Conservation (phyloP, 2,888 invertebrate genomes). For the Chrysina gloriosa region DNA sequence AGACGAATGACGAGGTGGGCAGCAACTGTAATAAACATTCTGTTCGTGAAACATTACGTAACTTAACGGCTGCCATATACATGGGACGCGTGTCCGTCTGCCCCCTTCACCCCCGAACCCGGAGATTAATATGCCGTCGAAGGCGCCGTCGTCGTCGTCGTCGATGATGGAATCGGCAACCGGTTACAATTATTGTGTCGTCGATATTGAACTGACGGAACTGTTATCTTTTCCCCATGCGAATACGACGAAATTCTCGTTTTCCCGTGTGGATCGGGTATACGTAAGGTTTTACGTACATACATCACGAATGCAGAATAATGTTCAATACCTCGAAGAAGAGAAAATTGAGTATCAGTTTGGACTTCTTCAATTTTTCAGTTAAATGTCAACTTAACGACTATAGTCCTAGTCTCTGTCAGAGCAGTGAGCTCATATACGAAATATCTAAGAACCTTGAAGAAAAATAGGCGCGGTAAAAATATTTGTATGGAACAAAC, state of each 20-base stretch:
- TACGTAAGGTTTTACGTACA: no score
- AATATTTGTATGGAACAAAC: no score
- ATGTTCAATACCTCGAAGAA: no score
- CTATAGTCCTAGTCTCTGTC: no score
- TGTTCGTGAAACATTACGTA: constrained; percentile 43
- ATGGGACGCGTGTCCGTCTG: constrained; percentile 1
- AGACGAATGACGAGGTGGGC: constrained; percentile 44
- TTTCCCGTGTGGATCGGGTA: no score
- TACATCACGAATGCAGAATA: no score
- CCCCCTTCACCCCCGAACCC: not conserved
- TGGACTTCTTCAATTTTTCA: no score
- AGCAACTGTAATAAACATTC: constrained; percentile 45
- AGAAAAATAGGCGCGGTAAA: no score
- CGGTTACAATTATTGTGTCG: constrained; percentile 14
- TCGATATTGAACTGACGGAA: constrained; percentile 9
- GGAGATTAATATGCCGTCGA: constrained; percentile 18
- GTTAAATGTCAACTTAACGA: no score
- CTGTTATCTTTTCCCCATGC: not conserved
- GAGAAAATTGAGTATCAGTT: no score
- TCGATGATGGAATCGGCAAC: not conserved
- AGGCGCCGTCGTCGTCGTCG: not conserved
- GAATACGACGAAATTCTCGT: not conserved
- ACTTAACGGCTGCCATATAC: constrained; percentile 42
- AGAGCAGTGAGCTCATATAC: no score
- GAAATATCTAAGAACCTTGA: no score